Conservation (phyloP, 2,888 invertebrate species). For the Sclerodermus sp. region DNA sequence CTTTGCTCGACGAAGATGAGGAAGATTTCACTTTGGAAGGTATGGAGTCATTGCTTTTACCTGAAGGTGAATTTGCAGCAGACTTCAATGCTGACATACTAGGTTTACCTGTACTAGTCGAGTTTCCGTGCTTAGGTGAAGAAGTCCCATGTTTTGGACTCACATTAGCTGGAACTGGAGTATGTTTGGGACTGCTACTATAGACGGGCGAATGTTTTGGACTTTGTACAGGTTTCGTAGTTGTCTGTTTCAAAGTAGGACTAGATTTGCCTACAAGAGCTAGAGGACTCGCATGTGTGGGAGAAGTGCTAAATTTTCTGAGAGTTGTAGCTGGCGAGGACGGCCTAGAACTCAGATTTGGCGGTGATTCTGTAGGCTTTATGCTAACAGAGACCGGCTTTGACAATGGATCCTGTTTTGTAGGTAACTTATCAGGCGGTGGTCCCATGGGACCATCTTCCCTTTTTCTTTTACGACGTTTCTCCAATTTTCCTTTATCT, state of each 20-base stretch:
- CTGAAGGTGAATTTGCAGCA: constrained; percentile 62
- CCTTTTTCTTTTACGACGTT: constrained; percentile 74
- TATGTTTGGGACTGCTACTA: constrained; percentile 74
- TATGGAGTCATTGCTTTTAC: constrained; percentile 39
- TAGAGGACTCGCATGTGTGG: constrained; percentile 68
- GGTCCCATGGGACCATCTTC: constrained; percentile 77
- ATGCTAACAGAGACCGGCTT: constrained; percentile 76
- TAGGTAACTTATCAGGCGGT: constrained; percentile 76
- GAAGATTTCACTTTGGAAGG: constrained; percentile 40
- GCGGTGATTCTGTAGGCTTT: constrained; percentile 69
- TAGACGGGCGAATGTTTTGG: constrained; percentile 78
- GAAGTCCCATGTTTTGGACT: constrained; percentile 75
- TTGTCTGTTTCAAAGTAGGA: constrained; percentile 59
- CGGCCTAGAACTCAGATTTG: constrained; percentile 60
- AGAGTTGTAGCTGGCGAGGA: constrained; percentile 68
- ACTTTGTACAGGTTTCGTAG: constrained; percentile 65
- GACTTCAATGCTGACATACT: constrained; percentile 87
- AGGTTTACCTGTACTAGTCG: constrained; percentile 78
- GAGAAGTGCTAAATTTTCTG: constrained; percentile 73
- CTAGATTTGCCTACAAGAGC: constrained; percentile 67
- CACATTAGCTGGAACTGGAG: constrained; percentile 70
- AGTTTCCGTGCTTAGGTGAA: constrained; percentile 76
- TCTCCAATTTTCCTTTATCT: constrained; percentile 63
- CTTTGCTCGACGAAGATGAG: constrained; percentile 37
- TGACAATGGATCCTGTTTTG: constrained; percentile 68